Evolutionary conservation across 2,888 invertebrate genomes (phyloP), one percentile per base, ranked within the genome.

Genomic region (Idaea dimidiata): DNA sequence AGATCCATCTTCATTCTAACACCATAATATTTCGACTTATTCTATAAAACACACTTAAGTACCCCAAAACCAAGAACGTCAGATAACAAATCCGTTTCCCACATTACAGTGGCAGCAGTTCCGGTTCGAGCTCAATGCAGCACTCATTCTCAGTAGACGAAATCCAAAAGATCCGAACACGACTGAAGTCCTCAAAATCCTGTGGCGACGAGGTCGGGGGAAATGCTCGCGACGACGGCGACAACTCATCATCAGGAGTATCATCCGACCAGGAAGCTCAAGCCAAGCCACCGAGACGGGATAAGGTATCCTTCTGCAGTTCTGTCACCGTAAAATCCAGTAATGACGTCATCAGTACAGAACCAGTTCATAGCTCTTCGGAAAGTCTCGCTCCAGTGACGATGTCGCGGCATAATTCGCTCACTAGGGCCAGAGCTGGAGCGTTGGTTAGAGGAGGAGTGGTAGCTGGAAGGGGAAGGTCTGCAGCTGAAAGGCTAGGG

Each of bases 61-160:
- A 7, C 14, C 43, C 14, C 43, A 43, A 14, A 14, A 6, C 10
- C 43, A 43, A 43, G 10, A 43, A 43, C 43, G 10, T 43, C 43
- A 43, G 10, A 5, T 43, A 43, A 43, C 43, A 14, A 43, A 10
- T 43, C 3, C 3, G 5, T 43, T 10, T 43, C 10, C 8, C 10
- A 43, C 43, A 10, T 43, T 88, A n/a, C 86, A 95, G 95, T 80
- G 96, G 96, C 64, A 96, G 96, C 85, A 95, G 95, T 76, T 94
- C 95, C 24, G 95, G 95, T 0, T 96, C 96, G 18, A 94, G 95
- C 65, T 96, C 96, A 16, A 94, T 97, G 86, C 96, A 97, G 65
- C 97, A 97, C 82, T 97, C 97, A 68, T 95, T 97, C 88, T 97
- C 96, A 61, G 97, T 97, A 64, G 97, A 97, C 84, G 97, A 97